Evolutionary conservation across 2,113 vertebrate species (phyloP).

Genomic region (Saimiri boliviensis): DNA sequence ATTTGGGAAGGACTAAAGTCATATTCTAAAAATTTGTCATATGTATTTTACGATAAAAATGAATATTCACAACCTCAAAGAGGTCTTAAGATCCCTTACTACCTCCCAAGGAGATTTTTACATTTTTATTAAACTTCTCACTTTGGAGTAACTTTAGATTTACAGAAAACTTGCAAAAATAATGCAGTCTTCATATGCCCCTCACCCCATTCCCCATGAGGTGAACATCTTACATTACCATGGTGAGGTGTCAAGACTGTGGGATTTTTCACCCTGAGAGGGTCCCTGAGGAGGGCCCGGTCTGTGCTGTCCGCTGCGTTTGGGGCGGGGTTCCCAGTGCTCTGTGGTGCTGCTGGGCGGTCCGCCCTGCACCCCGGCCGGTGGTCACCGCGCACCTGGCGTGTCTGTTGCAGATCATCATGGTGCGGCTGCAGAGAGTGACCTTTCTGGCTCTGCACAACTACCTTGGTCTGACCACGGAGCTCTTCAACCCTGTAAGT

Average conservation of each 20-base stretch:
- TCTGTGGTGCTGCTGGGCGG: accelerated
- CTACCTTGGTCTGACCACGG: conserved; percentile 95
- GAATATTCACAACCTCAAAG: background rate
- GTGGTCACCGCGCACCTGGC: background rate
- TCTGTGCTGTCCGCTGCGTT: background rate
- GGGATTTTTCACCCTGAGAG: background rate
- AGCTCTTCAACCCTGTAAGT: conserved; percentile 95
- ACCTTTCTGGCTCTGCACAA: conserved; percentile 95
- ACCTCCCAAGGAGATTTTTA: background rate
- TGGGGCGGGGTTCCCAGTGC: background rate
- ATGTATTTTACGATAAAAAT: background rate
- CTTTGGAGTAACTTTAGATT: background rate
- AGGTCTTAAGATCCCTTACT: background rate
- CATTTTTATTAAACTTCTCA: background rate
- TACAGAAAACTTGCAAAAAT: background rate
- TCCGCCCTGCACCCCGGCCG: accelerated
- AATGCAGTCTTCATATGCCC: accelerated
- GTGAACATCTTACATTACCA: accelerated
- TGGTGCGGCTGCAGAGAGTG: conserved; percentile 97
- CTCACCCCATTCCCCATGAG: accelerated
- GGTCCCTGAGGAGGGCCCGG: background rate
- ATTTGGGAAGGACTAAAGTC: background rate
- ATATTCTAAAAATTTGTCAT: accelerated
- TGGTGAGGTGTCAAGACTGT: background rate
- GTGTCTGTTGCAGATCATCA: conserved; percentile 90